Conservation (phyloP, 2,113 vertebrate species). For the Phaetusa simplex region DNA sequence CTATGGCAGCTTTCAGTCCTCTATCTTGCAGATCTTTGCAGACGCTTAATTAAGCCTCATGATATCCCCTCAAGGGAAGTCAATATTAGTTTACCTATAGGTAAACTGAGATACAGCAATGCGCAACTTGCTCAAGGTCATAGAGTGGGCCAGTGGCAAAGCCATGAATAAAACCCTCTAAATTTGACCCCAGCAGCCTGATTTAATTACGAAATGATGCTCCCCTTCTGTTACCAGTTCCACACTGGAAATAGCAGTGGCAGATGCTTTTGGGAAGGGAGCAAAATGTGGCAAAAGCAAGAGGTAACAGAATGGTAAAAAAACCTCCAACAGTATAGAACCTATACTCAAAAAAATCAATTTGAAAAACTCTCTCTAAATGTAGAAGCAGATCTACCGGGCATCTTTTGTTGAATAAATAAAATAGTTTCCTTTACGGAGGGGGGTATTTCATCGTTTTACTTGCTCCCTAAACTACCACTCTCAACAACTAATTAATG, state of each 20-base stretch:
- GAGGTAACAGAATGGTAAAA: background rate
- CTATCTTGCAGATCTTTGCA: background rate
- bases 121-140: constrained; percentile 47
- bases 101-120: constrained; percentile 64
- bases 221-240: constrained; percentile 14
- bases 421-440: background rate
- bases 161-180: constrained; percentile 39
- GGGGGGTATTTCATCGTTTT: background rate
- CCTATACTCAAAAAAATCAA: background rate
- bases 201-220: constrained; percentile 23
- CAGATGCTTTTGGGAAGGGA: constrained; percentile 30
- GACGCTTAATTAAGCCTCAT: constrained; percentile 49
- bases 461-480: constrained; percentile 38
- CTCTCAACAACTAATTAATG: constrained; percentile 44
- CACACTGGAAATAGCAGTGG: constrained; percentile 29
- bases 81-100: constrained; percentile 65
- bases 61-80: constrained; percentile 53
- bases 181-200: constrained; percentile 21
- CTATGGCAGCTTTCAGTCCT: background rate
- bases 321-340: background rate
- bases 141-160: constrained; percentile 33
- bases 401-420: background rate
- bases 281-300: background rate
- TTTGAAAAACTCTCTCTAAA: background rate
- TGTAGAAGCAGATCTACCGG: background rate